Evolutionary conservation across 2,888 invertebrate genomes (phyloP).

Genomic region (Ornithoptera alexandrae): DNA sequence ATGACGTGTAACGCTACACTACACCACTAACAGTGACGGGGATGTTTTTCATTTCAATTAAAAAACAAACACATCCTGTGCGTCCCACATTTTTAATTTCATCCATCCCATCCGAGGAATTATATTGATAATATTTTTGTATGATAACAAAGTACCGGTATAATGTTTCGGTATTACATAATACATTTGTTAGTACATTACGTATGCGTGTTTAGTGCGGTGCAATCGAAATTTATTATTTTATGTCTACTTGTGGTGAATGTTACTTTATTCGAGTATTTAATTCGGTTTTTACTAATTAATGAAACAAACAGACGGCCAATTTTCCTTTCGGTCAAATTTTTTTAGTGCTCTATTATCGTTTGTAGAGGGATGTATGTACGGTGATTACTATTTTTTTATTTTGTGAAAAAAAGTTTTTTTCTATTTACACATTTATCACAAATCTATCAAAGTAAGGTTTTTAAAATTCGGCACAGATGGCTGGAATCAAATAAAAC

Average conservation of each 20-base stretch:
- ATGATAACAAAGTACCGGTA: neutral
- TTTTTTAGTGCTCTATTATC: constrained; percentile 13
- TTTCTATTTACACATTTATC: neutral
- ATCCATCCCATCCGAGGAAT: constrained; percentile 12
- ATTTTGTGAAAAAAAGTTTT: neutral
- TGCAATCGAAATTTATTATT: constrained; percentile 47
- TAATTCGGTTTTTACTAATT: constrained; percentile 14
- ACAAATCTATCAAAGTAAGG: neutral
- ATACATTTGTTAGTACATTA: constrained; percentile 32
- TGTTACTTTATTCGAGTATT: constrained; percentile 26
- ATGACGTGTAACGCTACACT: neutral
- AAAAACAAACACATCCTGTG: constrained; percentile 5
- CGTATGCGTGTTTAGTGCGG: constrained; percentile 48
- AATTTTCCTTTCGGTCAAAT: neutral
- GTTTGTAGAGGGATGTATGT: constrained; percentile 22
- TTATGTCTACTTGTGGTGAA: constrained; percentile 31
- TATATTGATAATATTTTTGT: neutral
- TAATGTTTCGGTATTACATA: constrained; percentile 4
- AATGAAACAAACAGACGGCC: constrained; percentile 1
- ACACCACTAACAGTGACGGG: constrained; percentile 6
- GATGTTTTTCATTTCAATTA: constrained; percentile 13
- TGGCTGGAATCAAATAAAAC: constrained; percentile 8
- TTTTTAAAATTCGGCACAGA: constrained; percentile 38
- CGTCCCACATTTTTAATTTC: constrained; percentile 28
- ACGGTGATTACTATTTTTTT: constrained; percentile 45